A percentile compares a stretch with the other conserved stretches of the same genome.
Evolutionary conservation across 2,113 vertebrate genomes (phyloP).

Genomic region (Pelobates fuscus): DNA sequence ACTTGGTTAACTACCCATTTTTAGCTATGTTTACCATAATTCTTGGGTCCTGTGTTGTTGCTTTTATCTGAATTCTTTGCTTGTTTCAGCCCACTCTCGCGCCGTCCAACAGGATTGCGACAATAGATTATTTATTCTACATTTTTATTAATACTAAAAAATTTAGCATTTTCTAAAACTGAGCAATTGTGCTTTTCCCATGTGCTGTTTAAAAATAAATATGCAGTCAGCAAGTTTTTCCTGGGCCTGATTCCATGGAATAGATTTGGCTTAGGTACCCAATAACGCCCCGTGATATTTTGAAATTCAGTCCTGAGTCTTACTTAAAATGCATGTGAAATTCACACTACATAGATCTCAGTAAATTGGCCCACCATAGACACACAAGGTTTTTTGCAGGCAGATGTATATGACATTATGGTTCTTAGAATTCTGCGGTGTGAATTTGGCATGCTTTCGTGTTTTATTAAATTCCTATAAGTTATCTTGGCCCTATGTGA

Average conservation of each 20-base stretch:
- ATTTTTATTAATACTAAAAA: slow-evolving; percentile 18
- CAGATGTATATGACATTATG: slow-evolving; percentile 24
- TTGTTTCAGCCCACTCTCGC: no score
- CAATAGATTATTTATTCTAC: no score
- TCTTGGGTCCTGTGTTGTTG: no score
- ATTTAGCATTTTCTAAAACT: not conserved
- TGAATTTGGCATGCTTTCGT: not conserved
- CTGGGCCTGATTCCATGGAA: not conserved
- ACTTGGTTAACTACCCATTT: no score
- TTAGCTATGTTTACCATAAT: no score
- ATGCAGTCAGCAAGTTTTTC: slow-evolving; percentile 30
- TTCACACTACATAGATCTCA: slow-evolving; percentile 22
- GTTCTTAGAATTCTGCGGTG: slow-evolving; percentile 21
- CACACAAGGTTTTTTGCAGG: not conserved
- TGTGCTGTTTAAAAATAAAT: slow-evolving; percentile 6
- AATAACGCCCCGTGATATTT: slow-evolving; percentile 17
- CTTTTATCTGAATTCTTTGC: no score
- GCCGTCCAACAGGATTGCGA: no score
- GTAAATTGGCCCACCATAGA: not conserved
- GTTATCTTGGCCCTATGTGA: slow-evolving; percentile 9
- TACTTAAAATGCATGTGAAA: slow-evolving; percentile 20
- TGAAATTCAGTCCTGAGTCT: slow-evolving; percentile 12
- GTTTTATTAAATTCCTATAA: slow-evolving; percentile 25
- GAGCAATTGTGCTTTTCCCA: not conserved
- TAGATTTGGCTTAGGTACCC: not conserved